Percentiles rank a stretch among this genome's conserved stretches.
Conservation (phyloP, 2,113 vertebrate genomes). For the Formicarius rufipectus region DNA sequence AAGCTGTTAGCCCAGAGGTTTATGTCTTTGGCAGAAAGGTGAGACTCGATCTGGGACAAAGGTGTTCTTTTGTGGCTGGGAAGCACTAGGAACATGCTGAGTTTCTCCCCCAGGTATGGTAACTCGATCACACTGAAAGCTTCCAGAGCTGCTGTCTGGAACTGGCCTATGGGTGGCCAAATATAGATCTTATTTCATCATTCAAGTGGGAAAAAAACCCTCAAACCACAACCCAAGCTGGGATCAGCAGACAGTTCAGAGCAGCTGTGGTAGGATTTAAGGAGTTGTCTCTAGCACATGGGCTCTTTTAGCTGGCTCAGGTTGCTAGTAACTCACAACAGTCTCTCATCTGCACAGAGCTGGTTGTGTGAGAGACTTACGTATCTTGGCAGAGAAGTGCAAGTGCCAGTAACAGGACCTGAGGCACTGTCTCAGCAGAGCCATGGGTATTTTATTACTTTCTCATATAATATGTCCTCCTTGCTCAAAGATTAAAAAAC, state of each 20-base stretch:
- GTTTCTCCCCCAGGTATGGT: slow-evolving; percentile 77
- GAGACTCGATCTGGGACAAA: slow-evolving; percentile 77
- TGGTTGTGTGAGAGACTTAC: not conserved
- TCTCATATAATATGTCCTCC: not conserved
- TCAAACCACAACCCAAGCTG: not conserved
- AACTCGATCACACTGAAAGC: slow-evolving; percentile 82
- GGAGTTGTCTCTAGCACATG: not conserved
- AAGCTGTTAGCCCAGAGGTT: slow-evolving; percentile 79
- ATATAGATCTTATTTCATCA: not conserved
- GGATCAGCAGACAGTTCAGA: not conserved
- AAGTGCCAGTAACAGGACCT: not conserved
- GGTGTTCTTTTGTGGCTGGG: slow-evolving; percentile 77
- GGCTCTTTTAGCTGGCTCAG: not conserved
- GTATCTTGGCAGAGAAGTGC: not conserved
- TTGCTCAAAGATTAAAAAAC: not conserved
- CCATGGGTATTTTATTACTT: not conserved
- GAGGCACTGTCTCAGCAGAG: not conserved
- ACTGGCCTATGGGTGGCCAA: slow-evolving; percentile 79
- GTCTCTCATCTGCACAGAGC: not conserved
- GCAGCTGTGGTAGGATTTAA: not conserved
- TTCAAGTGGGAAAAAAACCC: not conserved
- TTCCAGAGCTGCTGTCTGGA: slow-evolving; percentile 75
- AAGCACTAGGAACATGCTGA: slow-evolving; percentile 84
- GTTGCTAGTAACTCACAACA: not conserved
- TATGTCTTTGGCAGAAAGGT: slow-evolving; percentile 79